A percentile compares a stretch with the other conserved stretches of the same genome.
These are phyloP conservation scores for Hydrochoerus hydrochaeris DNA, from an alignment of 2,113 vertebrate species.

Conservation along the genomic window DNA sequence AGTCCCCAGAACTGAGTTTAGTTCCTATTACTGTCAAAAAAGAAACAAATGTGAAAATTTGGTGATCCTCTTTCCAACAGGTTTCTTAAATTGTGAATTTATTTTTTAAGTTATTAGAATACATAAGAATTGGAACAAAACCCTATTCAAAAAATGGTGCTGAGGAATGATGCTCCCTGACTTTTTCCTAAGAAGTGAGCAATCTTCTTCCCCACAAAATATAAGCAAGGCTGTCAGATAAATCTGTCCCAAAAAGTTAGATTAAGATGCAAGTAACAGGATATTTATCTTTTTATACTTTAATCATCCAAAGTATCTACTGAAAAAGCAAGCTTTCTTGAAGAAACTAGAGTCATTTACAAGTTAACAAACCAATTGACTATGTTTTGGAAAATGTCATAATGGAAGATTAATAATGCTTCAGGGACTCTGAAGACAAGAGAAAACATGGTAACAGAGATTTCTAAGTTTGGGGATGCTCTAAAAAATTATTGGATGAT, in stretches of 20 bases:
- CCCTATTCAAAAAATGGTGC: neutral
- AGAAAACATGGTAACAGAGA: neutral
- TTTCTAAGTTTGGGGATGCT: neutral
- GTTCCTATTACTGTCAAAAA: neutral
- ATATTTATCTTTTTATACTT: neutral
- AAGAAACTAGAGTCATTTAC: neutral
- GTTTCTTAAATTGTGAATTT: constrained; percentile 54
- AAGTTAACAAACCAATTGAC: constrained; percentile 7
- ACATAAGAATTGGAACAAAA: constrained; percentile 40
- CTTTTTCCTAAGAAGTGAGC: neutral
- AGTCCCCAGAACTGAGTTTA: neutral
- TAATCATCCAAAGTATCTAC: neutral
- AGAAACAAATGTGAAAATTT: neutral
- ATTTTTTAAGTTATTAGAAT: constrained; percentile 45
- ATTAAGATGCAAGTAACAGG: neutral
- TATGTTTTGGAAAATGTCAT: constrained; percentile 10
- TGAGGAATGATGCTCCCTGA: neutral
- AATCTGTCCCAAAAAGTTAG: neutral
- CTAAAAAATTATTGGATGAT: neutral
- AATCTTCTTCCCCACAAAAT: neutral
- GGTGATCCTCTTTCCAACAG: constrained; percentile 9
- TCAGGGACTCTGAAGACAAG: neutral
- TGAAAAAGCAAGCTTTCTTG: constrained; percentile 23
- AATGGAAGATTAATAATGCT: neutral
- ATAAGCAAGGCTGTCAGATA: neutral